A percentile compares a stretch with the other conserved stretches of the same genome.
Evolutionary conservation across 2,888 invertebrate species (phyloP).

Genomic region (Agrilus cyanescens): DNA sequence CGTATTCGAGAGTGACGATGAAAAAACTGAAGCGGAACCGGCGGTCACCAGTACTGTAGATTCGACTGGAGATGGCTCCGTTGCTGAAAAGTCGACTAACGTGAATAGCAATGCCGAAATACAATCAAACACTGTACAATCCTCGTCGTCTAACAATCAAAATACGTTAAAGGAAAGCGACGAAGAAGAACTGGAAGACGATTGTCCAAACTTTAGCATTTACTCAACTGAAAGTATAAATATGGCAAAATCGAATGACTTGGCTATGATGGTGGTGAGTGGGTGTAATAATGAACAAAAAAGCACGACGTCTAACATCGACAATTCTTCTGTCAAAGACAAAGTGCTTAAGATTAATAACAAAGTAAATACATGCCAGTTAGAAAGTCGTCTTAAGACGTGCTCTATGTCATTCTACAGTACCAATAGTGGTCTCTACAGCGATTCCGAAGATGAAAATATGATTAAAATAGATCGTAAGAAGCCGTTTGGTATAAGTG

Average conservation of each 20-base stretch:
- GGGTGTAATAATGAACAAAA: background rate
- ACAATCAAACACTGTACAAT: slow-evolving; percentile 25
- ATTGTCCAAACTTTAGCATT: slow-evolving; percentile 76
- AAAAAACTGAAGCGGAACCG: slow-evolving; percentile 19
- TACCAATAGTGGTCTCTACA: slow-evolving; percentile 21
- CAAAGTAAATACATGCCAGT: no score
- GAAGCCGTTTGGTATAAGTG: slow-evolving; percentile 26
- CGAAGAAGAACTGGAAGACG: slow-evolving; percentile 49
- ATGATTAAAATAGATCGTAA: slow-evolving; percentile 23
- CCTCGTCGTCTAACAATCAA: slow-evolving; percentile 23
- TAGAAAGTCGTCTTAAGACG: no score
- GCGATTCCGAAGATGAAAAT: slow-evolving; percentile 33
- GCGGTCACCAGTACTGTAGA: slow-evolving; percentile 14
- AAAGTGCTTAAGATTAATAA: no score
- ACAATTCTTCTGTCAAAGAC: no score
- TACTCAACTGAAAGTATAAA: slow-evolving; percentile 73
- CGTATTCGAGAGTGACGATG: slow-evolving; percentile 27
- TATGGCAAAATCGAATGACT: slow-evolving; percentile 46
- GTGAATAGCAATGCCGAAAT: slow-evolving; percentile 19
- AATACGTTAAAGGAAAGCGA: slow-evolving; percentile 42
- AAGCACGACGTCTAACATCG: no score
- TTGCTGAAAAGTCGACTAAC: slow-evolving; percentile 7
- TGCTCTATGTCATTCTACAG: no score
- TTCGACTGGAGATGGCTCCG: slow-evolving; percentile 3
- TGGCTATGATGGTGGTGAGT: slow-evolving; percentile 9